Conservation (phyloP, 2,113 vertebrate species). For the Elgaria multicarinata region DNA sequence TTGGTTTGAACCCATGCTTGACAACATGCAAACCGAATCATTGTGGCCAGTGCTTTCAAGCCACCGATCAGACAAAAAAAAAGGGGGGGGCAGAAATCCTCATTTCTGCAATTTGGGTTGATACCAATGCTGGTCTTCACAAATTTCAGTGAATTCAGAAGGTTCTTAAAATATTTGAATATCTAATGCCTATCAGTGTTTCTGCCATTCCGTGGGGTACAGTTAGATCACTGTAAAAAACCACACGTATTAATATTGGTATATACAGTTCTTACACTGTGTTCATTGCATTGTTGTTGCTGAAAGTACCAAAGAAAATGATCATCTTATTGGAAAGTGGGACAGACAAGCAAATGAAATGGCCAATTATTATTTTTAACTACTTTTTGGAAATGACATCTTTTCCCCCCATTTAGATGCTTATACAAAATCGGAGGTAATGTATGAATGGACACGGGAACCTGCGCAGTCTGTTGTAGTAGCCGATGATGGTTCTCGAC, state of each 20-base stretch:
- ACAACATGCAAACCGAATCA: background rate
- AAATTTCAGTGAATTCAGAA: background rate
- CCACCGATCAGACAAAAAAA: background rate
- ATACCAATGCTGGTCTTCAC: background rate
- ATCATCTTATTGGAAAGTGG: background rate
- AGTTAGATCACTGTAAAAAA: background rate
- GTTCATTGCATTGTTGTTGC: background rate
- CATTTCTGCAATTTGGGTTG: background rate
- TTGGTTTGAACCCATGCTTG: too few relatives aligned
- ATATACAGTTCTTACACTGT: background rate
- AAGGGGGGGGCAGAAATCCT: background rate
- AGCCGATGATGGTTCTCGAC: conserved; percentile 94
- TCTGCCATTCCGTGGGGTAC: background rate
- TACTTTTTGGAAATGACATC: conserved; percentile 8
- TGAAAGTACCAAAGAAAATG: background rate
- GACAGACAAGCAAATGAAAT: background rate
- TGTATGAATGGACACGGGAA: conserved; percentile 95
- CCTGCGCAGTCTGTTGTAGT: conserved; percentile 95
- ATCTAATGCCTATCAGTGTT: background rate
- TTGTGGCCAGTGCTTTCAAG: background rate
- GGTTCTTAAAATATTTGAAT: background rate
- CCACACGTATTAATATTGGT: background rate
- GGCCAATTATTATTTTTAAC: background rate
- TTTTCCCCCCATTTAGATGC: conserved; percentile 84
- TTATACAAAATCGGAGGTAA: conserved; percentile 95